A percentile compares a stretch with the other conserved stretches of the same genome.
Conservation (phyloP, 1,140 invertebrate species). For the Meloidogyne chitwoodi region DNA sequence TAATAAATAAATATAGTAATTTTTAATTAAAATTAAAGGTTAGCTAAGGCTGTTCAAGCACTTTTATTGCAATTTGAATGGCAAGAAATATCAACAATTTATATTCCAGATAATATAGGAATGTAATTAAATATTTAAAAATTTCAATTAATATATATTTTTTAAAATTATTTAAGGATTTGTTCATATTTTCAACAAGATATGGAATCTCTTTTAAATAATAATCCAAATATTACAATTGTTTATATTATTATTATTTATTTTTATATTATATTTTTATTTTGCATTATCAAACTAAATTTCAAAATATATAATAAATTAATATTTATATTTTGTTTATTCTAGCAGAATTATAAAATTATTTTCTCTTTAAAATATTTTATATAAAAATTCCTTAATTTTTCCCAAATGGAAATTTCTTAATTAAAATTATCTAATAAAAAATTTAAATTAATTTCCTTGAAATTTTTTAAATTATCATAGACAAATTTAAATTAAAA, state of each 20-base stretch:
- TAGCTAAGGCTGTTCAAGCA: constrained; percentile 21
- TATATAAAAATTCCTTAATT: background rate
- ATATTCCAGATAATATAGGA: constrained; percentile 18
- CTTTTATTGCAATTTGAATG: constrained; percentile 31
- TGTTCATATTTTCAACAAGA: constrained; percentile 37
- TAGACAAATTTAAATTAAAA: background rate
- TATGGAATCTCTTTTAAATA: constrained; percentile 16
- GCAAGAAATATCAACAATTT: constrained; percentile 41
- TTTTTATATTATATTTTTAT: too few relatives aligned
- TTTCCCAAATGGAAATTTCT: background rate
- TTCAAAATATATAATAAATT: too few relatives aligned
- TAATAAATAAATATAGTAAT: background rate
- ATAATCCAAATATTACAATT: constrained; percentile 12
- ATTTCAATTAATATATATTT: too few relatives aligned
- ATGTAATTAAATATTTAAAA: too few relatives aligned
- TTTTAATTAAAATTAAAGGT: constrained; percentile 17
- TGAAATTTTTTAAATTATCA: background rate
- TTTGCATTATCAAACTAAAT: too few relatives aligned
- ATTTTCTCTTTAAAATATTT: background rate
- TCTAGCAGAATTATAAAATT: background rate
- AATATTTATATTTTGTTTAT: too few relatives aligned
- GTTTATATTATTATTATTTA: constrained; percentile 5
- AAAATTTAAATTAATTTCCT: background rate
- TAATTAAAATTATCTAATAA: background rate
- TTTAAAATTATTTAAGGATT: constrained; percentile 15